Conservation (phyloP, 2,113 vertebrate genomes). For the Meriones unguiculatus region DNA sequence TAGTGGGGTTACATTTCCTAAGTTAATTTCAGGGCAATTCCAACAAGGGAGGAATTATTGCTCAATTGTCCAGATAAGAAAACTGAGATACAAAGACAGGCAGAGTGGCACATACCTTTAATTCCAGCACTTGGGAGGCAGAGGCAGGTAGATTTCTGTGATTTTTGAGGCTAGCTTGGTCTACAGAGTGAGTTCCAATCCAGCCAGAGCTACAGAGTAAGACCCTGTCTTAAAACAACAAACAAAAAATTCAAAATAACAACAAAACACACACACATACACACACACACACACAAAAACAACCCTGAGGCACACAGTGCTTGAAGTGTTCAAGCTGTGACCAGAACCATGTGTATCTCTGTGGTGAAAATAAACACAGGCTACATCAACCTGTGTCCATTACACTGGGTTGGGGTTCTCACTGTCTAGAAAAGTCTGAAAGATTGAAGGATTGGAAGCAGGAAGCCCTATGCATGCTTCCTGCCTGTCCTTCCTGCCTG, state of each 20-base stretch:
- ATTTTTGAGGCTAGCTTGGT: background rate
- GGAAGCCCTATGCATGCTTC: background rate
- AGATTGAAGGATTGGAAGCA: background rate
- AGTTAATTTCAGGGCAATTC: background rate
- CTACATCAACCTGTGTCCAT: background rate
- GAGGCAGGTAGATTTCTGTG: background rate
- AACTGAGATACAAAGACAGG: background rate
- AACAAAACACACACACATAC: background rate
- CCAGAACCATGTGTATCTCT: background rate
- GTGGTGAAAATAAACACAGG: background rate
- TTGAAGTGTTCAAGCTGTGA: background rate
- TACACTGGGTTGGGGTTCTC: background rate
- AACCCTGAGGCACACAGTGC: background rate
- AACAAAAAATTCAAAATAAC: background rate
- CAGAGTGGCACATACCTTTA: background rate
- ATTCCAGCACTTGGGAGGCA: background rate
- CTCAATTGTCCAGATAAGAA: background rate
- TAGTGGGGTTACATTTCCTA: background rate
- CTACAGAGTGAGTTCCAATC: background rate
- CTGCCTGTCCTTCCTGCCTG: background rate
- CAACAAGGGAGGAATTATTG: background rate
- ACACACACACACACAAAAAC: no score
- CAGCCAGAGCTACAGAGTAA: background rate
- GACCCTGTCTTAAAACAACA: background rate
- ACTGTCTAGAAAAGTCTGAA: background rate